Conservation (phyloP, 2,888 invertebrate genomes). For the Phyto melanocephala region DNA sequence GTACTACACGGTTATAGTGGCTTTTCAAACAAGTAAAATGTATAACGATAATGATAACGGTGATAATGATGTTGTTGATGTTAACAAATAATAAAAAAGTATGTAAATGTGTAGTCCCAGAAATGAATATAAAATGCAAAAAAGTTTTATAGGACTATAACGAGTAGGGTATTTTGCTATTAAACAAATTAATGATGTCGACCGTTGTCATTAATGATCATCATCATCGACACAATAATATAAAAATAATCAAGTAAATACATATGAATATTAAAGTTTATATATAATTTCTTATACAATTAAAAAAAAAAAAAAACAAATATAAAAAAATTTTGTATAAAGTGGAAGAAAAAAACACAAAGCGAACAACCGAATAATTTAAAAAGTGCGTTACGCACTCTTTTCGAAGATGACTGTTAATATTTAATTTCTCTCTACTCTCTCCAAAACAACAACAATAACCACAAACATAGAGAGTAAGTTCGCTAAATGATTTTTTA, state of each 20-base stretch:
- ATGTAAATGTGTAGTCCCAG: too few relatives aligned
- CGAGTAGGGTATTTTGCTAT: neutral
- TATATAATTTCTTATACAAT: neutral
- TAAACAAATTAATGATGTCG: neutral
- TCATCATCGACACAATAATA: neutral
- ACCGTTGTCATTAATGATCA: neutral
- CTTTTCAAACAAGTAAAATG: slow-evolving; percentile 38
- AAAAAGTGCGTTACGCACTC: slow-evolving; percentile 45
- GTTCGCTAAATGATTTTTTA: neutral
- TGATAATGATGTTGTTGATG: too few relatives aligned
- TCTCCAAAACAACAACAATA: slow-evolving; percentile 1
- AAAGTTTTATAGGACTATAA: too few relatives aligned
- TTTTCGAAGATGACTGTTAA: slow-evolving; percentile 15
- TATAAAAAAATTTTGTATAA: slow-evolving; percentile 2
- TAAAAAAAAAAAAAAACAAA: neutral
- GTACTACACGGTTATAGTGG: slow-evolving; percentile 33
- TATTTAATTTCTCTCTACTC: slow-evolving; percentile 12
- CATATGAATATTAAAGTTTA: neutral
- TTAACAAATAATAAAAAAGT: too few relatives aligned
- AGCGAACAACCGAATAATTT: neutral
- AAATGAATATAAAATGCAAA: too few relatives aligned
- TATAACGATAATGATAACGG: too few relatives aligned
- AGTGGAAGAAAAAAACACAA: neutral
- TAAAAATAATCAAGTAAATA: neutral
- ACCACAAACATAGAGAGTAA: neutral